phyloP scores from a whole-genome alignment of 2,797 vertebrate genomes.

The Acipenser oxyrinchus region DNA sequence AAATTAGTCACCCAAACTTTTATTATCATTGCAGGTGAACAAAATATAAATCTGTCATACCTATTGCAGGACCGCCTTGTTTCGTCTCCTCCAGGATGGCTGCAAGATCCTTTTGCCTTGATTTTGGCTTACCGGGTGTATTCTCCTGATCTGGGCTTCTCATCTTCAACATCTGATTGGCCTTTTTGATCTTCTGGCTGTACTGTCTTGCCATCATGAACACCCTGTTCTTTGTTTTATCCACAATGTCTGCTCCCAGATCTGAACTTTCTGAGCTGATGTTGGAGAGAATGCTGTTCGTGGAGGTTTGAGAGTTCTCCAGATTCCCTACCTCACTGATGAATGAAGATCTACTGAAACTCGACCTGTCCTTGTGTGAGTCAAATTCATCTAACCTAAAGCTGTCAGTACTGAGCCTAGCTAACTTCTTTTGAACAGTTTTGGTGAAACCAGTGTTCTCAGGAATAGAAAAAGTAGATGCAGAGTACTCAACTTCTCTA shows the following conservation, averaged over 20 bases:
- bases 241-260: constrained; percentile 57
- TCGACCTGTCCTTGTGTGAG: constrained; percentile 42
- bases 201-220: constrained; percentile 96
- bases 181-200: constrained; percentile 96
- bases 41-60: constrained; percentile 46
- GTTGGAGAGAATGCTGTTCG: constrained; percentile 52
- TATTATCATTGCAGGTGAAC: background rate
- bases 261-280: constrained; percentile 50
- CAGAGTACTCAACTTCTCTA: constrained; percentile 31
- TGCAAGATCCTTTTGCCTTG: constrained; percentile 77
- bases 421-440: constrained; percentile 58
- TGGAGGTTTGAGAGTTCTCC: constrained; percentile 60
- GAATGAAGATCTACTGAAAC: constrained; percentile 55
- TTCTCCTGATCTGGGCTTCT: constrained; percentile 81
- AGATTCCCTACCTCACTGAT: constrained; percentile 60
- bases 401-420: constrained; percentile 65
- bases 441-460: constrained; percentile 63
- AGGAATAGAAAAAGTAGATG: constrained; percentile 48
- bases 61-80: constrained; percentile 90
- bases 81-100: constrained; percentile 95
- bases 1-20: background rate
- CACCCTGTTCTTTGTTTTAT: constrained; percentile 83
- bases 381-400: constrained; percentile 59
- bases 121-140: constrained; percentile 53
- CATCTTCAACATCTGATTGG: constrained; percentile 90